Base-by-base conservation (phyloP, 1,140 invertebrate genomes). In the Phymastichus coffea region DNA sequence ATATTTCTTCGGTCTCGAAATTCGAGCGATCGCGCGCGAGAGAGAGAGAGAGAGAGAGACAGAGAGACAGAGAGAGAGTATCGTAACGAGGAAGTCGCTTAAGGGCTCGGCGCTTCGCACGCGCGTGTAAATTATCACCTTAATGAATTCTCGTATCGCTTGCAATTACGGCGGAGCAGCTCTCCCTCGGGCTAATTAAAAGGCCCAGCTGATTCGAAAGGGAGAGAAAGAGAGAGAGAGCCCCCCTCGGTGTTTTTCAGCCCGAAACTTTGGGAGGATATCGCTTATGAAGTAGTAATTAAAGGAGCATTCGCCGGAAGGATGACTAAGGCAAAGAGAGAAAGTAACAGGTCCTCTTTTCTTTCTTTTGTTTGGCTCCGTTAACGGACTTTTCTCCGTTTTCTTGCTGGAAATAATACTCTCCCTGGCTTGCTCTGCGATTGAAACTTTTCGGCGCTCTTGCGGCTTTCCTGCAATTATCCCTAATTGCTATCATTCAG, bases 121-220 rank as follows among this genome's bases (percentile, higher is more conserved):
- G 9, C 37, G 6, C 37, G 37, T 33, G 44, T 40, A 47, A 57
- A 48, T 57, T 38, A 57, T 58, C 56, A 33, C 51, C 49, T 54
- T 63, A 64, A 66, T 66, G 62, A 68, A 68, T 68, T 57, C 25
- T 66, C 61, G 33, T 28, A 40, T 46, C 33, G 17, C 37, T 25
- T 53, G 25, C n/a, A n/a, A n/a, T n/a, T n/a, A n/a, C n/a, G n/a
- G n/a, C n/a, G n/a, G n/a, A 30, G n/a, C 38, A 10, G 26, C 28
- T 46, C 22, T 14, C n/a, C 26, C 12, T 43, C n/a, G 10, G 23
- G 38, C 46, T 58, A 58, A 58, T 58, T 49, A 51, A 58, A 51
- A 30, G 23, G 25, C 19, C 25, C 8, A n/a, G n/a, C n/a, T n/a
- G n/a, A n/a, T n/a, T n/a, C n/a, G n/a, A n/a, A n/a, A n/a, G n/a